Conservation (phyloP, 2,888 invertebrate species). For the Cheilosia grossa region DNA sequence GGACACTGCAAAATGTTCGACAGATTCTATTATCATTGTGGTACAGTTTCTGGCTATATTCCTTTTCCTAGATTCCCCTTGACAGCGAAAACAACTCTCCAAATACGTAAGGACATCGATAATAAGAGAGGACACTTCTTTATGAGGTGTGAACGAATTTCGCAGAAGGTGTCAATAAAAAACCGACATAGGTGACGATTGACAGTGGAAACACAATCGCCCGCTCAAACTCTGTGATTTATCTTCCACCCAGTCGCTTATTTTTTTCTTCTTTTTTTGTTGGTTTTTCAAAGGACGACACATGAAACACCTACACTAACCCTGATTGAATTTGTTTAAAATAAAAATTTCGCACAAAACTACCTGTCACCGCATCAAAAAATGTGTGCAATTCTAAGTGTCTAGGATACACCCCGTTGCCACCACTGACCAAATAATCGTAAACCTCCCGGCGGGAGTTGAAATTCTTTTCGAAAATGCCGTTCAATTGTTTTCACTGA, state of each 20-base stretch:
- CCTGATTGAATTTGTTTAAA: conserved; percentile 13
- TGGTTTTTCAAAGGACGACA: conserved; percentile 20
- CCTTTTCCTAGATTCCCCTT: too few relatives aligned
- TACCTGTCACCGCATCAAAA: conserved; percentile 34
- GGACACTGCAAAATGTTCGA: too few relatives aligned
- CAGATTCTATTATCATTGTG: too few relatives aligned
- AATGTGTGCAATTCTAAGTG: conserved; percentile 35
- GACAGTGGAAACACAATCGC: conserved; percentile 31
- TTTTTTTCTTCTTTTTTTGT: conserved; percentile 10
- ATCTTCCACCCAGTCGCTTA: too few relatives aligned
- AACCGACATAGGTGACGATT: conserved; percentile 26
- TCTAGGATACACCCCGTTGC: conserved; percentile 6
- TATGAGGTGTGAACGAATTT: not conserved
- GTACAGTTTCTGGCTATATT: too few relatives aligned
- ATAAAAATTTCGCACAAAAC: conserved; percentile 8
- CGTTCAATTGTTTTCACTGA: conserved; percentile 56
- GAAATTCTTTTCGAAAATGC: not conserved
- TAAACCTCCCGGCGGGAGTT: conserved; percentile 47
- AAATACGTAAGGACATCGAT: not conserved
- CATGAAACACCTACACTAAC: conserved; percentile 13
- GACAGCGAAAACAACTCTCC: not conserved
- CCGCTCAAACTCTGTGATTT: conserved; percentile 28
- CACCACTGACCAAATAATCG: conserved; percentile 50
- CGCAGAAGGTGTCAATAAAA: conserved; percentile 4
- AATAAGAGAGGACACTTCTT: not conserved